A percentile compares a stretch with the other conserved stretches of the same genome.
These are phyloP conservation scores for Hippocampus barbouri DNA, from an alignment of 2,113 vertebrate genomes.

Conservation along the genomic window DNA sequence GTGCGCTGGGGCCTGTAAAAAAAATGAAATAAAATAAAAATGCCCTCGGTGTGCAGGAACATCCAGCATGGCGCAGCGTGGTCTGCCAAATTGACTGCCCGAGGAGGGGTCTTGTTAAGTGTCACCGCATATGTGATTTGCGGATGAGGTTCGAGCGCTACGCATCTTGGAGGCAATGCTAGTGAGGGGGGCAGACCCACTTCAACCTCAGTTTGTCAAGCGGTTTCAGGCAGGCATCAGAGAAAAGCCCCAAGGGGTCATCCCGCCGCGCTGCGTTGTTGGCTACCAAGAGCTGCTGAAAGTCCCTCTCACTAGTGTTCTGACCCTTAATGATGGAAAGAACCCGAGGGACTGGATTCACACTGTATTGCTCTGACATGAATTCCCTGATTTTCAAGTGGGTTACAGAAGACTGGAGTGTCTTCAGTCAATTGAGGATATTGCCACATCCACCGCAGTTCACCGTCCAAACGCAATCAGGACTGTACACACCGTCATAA, in stretches of 20 bases:
- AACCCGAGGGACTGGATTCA: slow-evolving; percentile 71
- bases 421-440: slow-evolving; percentile 47
- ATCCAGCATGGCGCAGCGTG: too few species aligned
- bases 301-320: slow-evolving; percentile 72
- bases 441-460: slow-evolving; percentile 42
- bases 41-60: too few species aligned
- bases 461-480: slow-evolving; percentile 33
- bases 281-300: slow-evolving; percentile 58
- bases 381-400: slow-evolving; percentile 69
- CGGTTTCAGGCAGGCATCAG: slow-evolving; percentile 51
- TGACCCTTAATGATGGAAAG: slow-evolving; percentile 75
- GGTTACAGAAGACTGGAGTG: slow-evolving; percentile 56
- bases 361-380: slow-evolving; percentile 66
- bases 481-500: slow-evolving; percentile 17
- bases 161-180: slow-evolving; percentile 38
- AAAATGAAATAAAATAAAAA: too few species aligned
- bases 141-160: slow-evolving; percentile 52
- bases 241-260: slow-evolving; percentile 64
- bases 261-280: slow-evolving; percentile 57
- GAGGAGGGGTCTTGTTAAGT: slow-evolving; percentile 36
- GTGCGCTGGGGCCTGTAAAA: too few species aligned
- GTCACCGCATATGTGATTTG: slow-evolving; percentile 48
- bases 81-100: slow-evolving; percentile 7
- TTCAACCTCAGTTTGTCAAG: slow-evolving; percentile 65
- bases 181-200: slow-evolving; percentile 56